phyloP scores from a whole-genome alignment of 2,113 vertebrate genomes.

The Puma concolor region DNA sequence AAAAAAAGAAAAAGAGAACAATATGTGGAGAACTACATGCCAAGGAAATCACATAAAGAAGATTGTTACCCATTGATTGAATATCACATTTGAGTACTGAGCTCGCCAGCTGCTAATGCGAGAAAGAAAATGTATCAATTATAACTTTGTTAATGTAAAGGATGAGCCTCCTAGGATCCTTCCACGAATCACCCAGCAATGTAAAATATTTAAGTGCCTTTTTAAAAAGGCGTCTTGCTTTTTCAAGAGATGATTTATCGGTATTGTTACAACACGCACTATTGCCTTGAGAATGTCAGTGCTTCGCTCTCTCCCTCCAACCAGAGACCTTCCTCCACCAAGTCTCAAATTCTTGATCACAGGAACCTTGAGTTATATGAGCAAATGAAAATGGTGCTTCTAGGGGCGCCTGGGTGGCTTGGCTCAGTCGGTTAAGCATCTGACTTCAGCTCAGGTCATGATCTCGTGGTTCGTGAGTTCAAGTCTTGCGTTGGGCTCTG shows the following conservation, averaged over 20 bases:
- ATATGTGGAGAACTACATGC: neutral
- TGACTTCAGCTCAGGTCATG: too few species aligned
- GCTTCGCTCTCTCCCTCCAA: accelerated
- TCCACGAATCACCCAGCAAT: neutral
- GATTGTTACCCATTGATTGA: neutral
- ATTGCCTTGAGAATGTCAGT: accelerated
- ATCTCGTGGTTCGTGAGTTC: too few species aligned
- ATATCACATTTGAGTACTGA: accelerated
- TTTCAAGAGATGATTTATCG: neutral
- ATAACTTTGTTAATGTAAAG: neutral
- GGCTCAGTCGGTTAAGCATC: too few species aligned
- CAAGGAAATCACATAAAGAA: neutral
- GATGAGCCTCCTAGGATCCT: neutral
- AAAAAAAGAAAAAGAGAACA: neutral
- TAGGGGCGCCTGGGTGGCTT: too few species aligned
- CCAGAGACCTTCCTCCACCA: neutral
- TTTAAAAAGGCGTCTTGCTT: neutral
- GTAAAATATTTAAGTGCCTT: neutral
- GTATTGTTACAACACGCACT: accelerated
- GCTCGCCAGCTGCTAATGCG: too few species aligned
- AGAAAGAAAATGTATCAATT: accelerated
- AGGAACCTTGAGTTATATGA: neutral
- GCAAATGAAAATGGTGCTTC: neutral
- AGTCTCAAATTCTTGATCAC: neutral
- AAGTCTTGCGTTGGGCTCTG: too few species aligned